These are phyloP conservation scores for Clunio marinus DNA, from an alignment of 2,888 invertebrate species.

Conservation along the genomic window DNA sequence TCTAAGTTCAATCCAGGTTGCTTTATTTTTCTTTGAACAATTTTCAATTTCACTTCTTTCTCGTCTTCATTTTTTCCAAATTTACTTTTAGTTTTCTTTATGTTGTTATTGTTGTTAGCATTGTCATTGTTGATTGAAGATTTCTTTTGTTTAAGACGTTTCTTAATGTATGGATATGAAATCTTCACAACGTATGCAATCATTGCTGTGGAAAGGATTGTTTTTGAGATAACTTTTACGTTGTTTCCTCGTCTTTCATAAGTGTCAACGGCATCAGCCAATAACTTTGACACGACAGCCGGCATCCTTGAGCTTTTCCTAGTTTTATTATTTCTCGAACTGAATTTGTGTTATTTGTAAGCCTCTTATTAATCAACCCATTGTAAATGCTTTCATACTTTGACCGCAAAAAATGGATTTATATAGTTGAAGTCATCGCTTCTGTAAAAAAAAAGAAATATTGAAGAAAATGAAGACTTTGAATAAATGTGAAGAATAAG, in stretches of 20 bases:
- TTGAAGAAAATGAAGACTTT: too few relatives aligned
- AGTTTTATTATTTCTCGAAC: neutral
- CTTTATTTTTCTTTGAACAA: conserved; percentile 38
- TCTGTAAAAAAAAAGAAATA: too few relatives aligned
- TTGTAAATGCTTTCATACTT: too few relatives aligned
- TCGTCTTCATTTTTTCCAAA: conserved; percentile 40
- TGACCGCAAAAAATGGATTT: too few relatives aligned
- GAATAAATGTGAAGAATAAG: too few relatives aligned
- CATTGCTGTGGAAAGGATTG: conserved; percentile 58
- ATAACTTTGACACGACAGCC: conserved; percentile 61
- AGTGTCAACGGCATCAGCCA: conserved; percentile 57
- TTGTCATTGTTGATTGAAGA: neutral
- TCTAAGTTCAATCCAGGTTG: conserved; percentile 70
- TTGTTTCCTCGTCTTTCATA: conserved; percentile 54
- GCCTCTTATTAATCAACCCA: neutral
- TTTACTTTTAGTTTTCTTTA: conserved; percentile 45
- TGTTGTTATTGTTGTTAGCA: conserved; percentile 39
- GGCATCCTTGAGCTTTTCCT: conserved; percentile 25
- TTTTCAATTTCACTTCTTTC: conserved; percentile 44
- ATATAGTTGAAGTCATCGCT: too few relatives aligned
- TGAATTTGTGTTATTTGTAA: neutral
- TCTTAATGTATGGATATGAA: conserved; percentile 58
- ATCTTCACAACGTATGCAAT: conserved; percentile 59
- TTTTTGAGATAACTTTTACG: conserved; percentile 58
- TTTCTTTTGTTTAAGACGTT: conserved; percentile 45